A percentile compares a stretch with the other conserved stretches of the same genome.
Evolutionary conservation across 2,113 vertebrate species (phyloP).

Genomic region (Camelus dromedarius): DNA sequence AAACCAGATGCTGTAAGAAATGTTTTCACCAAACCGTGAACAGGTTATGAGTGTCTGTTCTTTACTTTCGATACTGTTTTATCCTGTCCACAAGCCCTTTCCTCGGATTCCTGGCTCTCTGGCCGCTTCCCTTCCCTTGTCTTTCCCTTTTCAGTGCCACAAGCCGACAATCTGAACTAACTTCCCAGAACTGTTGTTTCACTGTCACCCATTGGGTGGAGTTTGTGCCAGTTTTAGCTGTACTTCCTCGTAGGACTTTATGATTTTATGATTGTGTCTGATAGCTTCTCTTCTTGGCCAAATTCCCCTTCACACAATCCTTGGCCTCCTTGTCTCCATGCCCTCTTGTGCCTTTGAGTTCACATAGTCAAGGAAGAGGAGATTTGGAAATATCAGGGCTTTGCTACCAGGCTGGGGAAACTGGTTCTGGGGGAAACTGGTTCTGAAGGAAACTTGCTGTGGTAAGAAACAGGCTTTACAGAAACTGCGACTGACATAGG

Average conservation of each 20-base stretch:
- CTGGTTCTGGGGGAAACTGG: slow-evolving; percentile 69
- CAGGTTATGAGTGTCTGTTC: neutral
- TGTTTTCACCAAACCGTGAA: neutral
- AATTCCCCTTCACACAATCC: neutral
- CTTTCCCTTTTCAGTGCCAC: neutral
- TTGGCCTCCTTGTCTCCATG: neutral
- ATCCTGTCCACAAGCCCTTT: neutral
- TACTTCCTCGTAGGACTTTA: neutral
- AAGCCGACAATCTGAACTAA: neutral
- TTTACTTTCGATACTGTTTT: neutral
- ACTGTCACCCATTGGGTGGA: neutral
- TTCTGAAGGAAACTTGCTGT: slow-evolving; percentile 31
- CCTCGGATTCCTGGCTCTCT: neutral
- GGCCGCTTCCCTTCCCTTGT: neutral
- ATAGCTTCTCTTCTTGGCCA: neutral
- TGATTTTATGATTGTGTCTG: neutral
- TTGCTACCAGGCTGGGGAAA: slow-evolving; percentile 8
- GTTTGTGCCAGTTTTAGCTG: neutral
- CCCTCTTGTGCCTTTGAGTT: neutral
- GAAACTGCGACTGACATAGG: neutral
- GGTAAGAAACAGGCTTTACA: neutral
- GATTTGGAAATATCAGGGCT: neutral
- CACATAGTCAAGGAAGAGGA: neutral
- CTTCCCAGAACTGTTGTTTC: neutral
- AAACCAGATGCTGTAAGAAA: neutral